Evolutionary conservation across 2,888 invertebrate genomes (phyloP).

Genomic region (Chloroclysta siterata): DNA sequence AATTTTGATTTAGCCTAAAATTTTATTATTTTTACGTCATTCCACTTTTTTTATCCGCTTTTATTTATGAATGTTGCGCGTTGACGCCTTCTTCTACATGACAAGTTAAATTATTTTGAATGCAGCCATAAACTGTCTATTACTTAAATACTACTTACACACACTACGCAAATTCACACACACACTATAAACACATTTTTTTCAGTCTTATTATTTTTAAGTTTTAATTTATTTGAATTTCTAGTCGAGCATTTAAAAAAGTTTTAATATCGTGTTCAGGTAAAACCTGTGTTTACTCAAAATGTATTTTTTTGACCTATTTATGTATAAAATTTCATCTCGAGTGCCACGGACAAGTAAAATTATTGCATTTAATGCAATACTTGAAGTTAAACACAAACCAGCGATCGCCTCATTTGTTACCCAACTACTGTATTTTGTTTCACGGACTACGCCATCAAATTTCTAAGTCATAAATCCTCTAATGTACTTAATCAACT

Average conservation of each 20-base stretch:
- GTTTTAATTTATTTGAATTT: constrained; percentile 3
- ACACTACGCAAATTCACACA: too few species aligned
- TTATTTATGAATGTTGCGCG: too few species aligned
- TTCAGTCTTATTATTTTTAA: not conserved
- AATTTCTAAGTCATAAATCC: not conserved
- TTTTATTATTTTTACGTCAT: too few species aligned
- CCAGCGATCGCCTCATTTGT: not conserved
- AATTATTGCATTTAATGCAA: constrained; percentile 15
- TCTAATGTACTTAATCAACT: constrained; percentile 6
- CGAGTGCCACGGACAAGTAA: constrained; percentile 20
- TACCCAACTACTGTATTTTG: not conserved
- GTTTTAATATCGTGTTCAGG: constrained; percentile 1
- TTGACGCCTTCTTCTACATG: too few species aligned
- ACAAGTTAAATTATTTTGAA: too few species aligned
- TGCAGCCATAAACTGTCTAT: too few species aligned
- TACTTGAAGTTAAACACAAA: not conserved
- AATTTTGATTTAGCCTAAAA: too few species aligned
- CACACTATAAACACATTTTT: too few species aligned
- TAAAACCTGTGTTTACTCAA: constrained; percentile 10
- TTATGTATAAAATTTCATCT: constrained; percentile 14
- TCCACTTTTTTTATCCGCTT: too few species aligned
- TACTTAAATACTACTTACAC: too few species aligned
- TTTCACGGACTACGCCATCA: constrained; percentile 3
- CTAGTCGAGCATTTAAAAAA: constrained; percentile 12
- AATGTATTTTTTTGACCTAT: constrained; percentile 13